These are phyloP conservation scores for Scolanthus callimorphus DNA, from an alignment of 92 coral and sea anemone species.

Conservation along the genomic window DNA sequence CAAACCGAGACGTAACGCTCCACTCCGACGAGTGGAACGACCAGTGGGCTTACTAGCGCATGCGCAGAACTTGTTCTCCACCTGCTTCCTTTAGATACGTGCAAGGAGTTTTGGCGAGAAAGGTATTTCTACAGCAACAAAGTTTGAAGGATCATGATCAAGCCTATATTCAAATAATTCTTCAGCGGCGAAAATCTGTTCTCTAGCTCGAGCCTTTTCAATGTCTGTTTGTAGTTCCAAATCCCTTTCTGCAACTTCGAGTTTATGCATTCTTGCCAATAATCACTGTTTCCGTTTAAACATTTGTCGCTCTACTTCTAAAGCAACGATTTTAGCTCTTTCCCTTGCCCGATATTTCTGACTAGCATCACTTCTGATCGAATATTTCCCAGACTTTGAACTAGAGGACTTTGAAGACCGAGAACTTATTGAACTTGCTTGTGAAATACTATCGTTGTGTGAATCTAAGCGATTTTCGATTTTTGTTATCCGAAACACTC, in stretches of 20 bases:
- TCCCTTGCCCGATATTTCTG: conserved; percentile 20
- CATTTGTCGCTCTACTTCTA: conserved; percentile 49
- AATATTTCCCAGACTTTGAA: neutral
- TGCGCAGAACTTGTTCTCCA: too few species aligned
- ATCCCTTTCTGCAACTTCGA: conserved; percentile 39
- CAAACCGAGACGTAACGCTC: too few species aligned
- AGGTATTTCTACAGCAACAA: too few species aligned
- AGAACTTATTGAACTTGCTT: conserved; percentile 7
- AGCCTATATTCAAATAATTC: neutral
- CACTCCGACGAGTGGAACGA: too few species aligned
- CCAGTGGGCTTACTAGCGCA: too few species aligned
- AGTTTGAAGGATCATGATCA: too few species aligned
- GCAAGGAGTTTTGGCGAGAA: too few species aligned
- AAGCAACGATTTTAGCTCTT: conserved; percentile 53
- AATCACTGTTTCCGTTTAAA: conserved; percentile 38
- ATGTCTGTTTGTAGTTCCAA: conserved; percentile 40
- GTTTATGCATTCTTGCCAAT: conserved; percentile 24
- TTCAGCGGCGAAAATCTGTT: conserved; percentile 14
- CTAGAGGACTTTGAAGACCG: conserved; percentile 8
- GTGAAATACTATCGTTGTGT: conserved; percentile 4
- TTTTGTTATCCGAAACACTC: conserved; percentile 23
- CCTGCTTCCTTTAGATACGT: too few species aligned
- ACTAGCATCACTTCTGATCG: neutral
- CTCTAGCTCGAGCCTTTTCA: conserved; percentile 44
- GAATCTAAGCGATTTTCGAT: conserved; percentile 21